Conservation (phyloP, 2,113 vertebrate genomes). For the Nycticebus coucang region DNA sequence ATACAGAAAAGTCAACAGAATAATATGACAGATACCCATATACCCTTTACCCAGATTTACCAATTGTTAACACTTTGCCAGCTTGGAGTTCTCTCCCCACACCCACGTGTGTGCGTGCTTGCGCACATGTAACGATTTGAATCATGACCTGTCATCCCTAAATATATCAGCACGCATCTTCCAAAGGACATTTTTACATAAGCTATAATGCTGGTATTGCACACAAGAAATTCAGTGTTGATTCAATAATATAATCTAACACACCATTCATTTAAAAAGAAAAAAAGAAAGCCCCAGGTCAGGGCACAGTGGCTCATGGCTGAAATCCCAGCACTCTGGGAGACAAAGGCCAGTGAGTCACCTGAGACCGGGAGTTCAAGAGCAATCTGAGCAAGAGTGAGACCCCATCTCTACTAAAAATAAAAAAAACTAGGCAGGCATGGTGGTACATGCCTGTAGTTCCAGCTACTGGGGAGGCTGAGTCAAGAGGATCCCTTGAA, state of each 20-base stretch:
- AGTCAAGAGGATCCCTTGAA: too few relatives aligned
- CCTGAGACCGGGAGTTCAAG: too few relatives aligned
- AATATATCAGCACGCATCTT: background rate
- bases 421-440: too few relatives aligned
- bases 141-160: background rate
- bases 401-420: too few relatives aligned
- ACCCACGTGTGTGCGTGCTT: background rate
- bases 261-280: background rate
- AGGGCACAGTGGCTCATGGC: too few relatives aligned
- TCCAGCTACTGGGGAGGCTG: too few relatives aligned
- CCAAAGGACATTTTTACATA: background rate
- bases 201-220: background rate
- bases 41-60: background rate
- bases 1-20: background rate
- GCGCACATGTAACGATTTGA: background rate
- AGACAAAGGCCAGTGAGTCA: too few relatives aligned
- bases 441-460: too few relatives aligned
- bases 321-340: too few relatives aligned
- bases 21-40: background rate
- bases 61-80: accelerated
- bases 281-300: too few relatives aligned
- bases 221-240: background rate
- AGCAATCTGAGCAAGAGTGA: too few relatives aligned
- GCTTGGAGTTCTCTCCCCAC: background rate
- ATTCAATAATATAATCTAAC: background rate